Evolutionary conservation across 1,140 invertebrate species (phyloP), one percentile per base, ranked within the genome.

Genomic region (Laupala kohalensis): DNA sequence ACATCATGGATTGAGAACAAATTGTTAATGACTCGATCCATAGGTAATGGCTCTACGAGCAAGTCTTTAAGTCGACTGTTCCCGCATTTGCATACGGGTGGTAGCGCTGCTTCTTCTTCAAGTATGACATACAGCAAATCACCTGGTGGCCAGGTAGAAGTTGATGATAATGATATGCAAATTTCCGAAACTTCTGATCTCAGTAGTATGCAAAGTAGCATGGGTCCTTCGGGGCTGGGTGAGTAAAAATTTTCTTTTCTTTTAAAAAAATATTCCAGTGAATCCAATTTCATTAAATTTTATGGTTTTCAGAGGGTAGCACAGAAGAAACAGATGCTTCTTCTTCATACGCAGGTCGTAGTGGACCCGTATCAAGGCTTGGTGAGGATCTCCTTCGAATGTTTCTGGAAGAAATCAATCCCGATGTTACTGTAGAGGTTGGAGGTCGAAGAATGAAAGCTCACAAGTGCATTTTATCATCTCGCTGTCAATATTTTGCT

Each of bases 401-500:
- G 91, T 95, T 95, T 78, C 80, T 95, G 67, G 92, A 95, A 77
- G 93, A 95, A 81, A 90, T 94, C 64, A 90, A 90, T 76, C 88
- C 91, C 24, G 93, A 96, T 80, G 92, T 94, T 69, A 87, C 87
- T 15, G 88, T 94, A 3, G 89, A 92, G 77, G 91, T 94, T 15
- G 86, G 87, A 25, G 92, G 90, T 2, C 85, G 88, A 6, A 84
- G 88, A 71, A 90, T 95, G 63, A 89, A 88, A 78, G 92, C 92
- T 23, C 94, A 96, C 79, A 95, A 94, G 80, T 95, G 93, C 80
- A 93, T 96, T 76, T 81, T 95, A 69, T 89, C 91, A 69, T 93
- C 92, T 6, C 85, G 94, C 30, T 95, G 93, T 77, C 91, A 93
- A 78, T 96, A 96, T 78, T 96, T 96, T 81, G 92, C 92, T 6